A percentile compares a stretch with the other conserved stretches of the same genome.
Conservation (phyloP, 2,113 vertebrate genomes). For the Mionectes macconnelli region DNA sequence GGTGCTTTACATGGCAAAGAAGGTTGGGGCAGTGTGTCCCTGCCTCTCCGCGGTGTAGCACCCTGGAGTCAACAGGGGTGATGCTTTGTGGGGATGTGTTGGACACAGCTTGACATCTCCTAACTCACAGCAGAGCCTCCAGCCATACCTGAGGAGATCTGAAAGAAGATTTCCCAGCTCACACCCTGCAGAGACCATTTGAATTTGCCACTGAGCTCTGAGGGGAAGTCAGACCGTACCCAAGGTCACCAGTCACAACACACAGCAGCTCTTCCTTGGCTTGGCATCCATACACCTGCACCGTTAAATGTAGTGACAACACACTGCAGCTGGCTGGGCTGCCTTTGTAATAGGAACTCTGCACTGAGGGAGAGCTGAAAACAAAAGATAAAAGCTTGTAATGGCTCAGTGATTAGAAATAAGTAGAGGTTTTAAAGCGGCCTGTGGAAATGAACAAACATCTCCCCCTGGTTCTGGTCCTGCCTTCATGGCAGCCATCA, state of each 20-base stretch:
- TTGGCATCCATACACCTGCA: neutral
- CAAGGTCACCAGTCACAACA: neutral
- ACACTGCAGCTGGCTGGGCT: neutral
- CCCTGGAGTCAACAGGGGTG: neutral
- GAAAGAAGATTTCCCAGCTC: neutral
- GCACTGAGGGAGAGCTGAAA: neutral
- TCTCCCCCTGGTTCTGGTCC: neutral
- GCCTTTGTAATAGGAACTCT: neutral
- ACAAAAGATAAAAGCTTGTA: constrained; percentile 15
- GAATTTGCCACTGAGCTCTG: neutral
- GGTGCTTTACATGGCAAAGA: neutral
- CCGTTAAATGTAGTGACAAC: neutral
- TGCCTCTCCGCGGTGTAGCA: neutral
- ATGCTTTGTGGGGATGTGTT: neutral
- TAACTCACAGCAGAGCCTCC: neutral
- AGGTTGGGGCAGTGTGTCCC: neutral
- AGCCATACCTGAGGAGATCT: neutral
- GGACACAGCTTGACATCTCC: neutral
- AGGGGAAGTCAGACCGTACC: neutral
- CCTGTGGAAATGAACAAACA: neutral
- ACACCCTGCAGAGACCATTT: neutral
- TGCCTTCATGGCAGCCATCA: neutral
- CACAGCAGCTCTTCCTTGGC: neutral
- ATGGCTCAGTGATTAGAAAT: constrained; percentile 6
- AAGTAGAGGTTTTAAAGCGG: neutral